A percentile compares a stretch with the other conserved stretches of the same genome.
phyloP scores from a whole-genome alignment of 2,888 invertebrate species.

The Andrena flavipes region DNA sequence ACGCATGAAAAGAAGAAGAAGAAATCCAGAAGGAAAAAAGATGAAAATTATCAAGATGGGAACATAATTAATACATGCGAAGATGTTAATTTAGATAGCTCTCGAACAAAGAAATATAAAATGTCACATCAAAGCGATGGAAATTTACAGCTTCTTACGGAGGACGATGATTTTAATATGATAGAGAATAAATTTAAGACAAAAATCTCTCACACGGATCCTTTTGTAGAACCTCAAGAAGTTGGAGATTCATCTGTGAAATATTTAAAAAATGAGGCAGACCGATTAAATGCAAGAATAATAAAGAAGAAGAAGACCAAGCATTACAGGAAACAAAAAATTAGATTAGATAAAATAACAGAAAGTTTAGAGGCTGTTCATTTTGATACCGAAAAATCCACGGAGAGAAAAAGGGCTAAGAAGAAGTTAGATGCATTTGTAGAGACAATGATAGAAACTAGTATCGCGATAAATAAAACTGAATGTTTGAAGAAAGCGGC shows the following conservation, averaged over 20 bases:
- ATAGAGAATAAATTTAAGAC: background rate
- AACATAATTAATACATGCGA: background rate
- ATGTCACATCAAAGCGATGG: slow-evolving; percentile 17
- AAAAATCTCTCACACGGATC: background rate
- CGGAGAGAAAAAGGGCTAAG: background rate
- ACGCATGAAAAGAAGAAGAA: slow-evolving; percentile 29
- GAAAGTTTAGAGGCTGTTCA: slow-evolving; percentile 16
- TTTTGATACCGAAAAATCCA: slow-evolving; percentile 8
- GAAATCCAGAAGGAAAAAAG: slow-evolving; percentile 49
- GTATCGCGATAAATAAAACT: slow-evolving; percentile 24
- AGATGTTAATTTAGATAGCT: background rate
- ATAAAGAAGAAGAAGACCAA: slow-evolving; percentile 40
- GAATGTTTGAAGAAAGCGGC: background rate
- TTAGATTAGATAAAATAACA: slow-evolving; percentile 34
- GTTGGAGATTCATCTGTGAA: background rate
- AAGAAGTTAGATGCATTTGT: slow-evolving; percentile 21
- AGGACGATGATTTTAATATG: background rate
- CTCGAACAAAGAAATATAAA: slow-evolving; percentile 40
- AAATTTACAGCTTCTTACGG: slow-evolving; percentile 4
- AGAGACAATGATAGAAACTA: slow-evolving; percentile 19
- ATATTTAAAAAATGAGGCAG: background rate
- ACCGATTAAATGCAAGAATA: slow-evolving; percentile 35
- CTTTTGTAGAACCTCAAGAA: background rate
- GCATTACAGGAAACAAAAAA: slow-evolving; percentile 9
- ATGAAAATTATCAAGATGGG: slow-evolving; percentile 10